phyloP scores from a whole-genome alignment of 1,140 invertebrate genomes.

The Hetaerina americana region DNA sequence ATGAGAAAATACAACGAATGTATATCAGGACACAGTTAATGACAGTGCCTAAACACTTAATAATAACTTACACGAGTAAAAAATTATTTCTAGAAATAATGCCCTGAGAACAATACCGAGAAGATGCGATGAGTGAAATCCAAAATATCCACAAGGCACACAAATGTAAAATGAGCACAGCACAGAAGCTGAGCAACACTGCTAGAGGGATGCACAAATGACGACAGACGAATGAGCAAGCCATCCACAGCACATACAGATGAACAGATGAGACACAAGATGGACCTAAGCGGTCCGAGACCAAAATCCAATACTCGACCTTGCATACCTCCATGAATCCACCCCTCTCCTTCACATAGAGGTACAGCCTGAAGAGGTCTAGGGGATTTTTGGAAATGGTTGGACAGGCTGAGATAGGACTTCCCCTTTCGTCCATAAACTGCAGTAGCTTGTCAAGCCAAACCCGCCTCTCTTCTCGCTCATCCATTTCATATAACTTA shows the following conservation, averaged over 20 bases:
- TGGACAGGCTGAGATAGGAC: slow-evolving; percentile 87
- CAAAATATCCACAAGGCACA: neutral
- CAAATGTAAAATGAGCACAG: neutral
- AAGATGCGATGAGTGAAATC: too few relatives aligned
- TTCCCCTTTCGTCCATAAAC: slow-evolving; percentile 87
- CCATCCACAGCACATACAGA: neutral
- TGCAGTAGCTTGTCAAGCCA: slow-evolving; percentile 86
- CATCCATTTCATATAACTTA: slow-evolving; percentile 94
- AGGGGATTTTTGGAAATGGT: slow-evolving; percentile 96
- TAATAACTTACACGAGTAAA: too few relatives aligned
- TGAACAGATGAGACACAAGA: neutral
- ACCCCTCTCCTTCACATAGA: slow-evolving; percentile 87
- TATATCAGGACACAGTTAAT: too few relatives aligned
- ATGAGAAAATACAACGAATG: too few relatives aligned
- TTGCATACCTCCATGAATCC: slow-evolving; percentile 93
- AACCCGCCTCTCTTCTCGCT: slow-evolving; percentile 74
- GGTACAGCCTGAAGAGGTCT: slow-evolving; percentile 91
- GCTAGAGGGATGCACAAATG: neutral
- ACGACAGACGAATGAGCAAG: neutral
- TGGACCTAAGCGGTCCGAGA: neutral
- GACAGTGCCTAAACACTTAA: too few relatives aligned
- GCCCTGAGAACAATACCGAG: too few relatives aligned
- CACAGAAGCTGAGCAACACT: neutral
- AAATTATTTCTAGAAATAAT: too few relatives aligned
- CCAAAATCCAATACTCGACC: slow-evolving; percentile 39